Evolutionary conservation across 2,888 invertebrate genomes (phyloP).

Genomic region (Drosophila imparisetae): DNA sequence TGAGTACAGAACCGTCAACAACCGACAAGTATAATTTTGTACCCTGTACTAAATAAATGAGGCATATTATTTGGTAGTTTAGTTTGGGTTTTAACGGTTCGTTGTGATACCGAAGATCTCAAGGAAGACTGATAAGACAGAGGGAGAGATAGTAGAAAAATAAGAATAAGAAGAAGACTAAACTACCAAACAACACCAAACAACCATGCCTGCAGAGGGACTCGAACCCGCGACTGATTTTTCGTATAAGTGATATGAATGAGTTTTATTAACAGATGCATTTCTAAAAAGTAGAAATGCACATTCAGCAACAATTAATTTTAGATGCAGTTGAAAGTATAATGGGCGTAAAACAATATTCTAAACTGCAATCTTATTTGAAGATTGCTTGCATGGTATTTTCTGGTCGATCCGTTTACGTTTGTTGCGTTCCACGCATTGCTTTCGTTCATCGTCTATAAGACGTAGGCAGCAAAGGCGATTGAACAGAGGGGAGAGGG

Average conservation of each 20-base stretch:
- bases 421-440: constrained; percentile 7
- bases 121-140: no score
- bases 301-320: no score
- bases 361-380: background rate
- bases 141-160: no score
- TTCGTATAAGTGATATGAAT: no score
- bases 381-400: background rate
- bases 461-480: constrained; percentile 33
- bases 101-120: no score
- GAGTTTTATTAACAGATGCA: background rate
- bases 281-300: background rate
- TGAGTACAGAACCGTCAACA: constrained; percentile 24
- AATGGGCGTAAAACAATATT: background rate
- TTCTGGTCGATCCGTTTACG: background rate
- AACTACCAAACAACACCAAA: no score
- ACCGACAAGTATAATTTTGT: constrained; percentile 33
- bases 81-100: no score
- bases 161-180: no score
- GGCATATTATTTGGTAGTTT: background rate
- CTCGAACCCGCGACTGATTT: no score
- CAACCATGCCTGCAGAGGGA: no score
- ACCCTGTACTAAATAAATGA: constrained; percentile 14
- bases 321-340: background rate
- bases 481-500: no score
- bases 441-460: constrained; percentile 24